Percentiles rank a stretch among this genome's conserved stretches.
Evolutionary conservation across 2,113 vertebrate species (phyloP).

Genomic region (Salvelinus namaycush): DNA sequence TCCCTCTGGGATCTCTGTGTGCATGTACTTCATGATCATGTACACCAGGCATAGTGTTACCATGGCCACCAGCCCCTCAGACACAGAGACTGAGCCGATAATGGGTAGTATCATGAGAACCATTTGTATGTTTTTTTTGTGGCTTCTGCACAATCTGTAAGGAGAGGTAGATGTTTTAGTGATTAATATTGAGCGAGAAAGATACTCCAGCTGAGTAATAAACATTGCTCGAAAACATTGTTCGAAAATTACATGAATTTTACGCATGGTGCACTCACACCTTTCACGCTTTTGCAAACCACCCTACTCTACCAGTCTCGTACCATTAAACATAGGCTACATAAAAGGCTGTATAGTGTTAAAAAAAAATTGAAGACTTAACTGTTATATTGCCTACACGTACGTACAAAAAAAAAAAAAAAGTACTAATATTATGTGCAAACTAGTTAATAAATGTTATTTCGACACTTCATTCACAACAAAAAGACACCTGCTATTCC

Average conservation of each 20-base stretch:
- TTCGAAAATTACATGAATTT: no score
- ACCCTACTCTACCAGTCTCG: neutral
- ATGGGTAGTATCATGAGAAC: constrained; percentile 67
- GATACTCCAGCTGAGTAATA: no score
- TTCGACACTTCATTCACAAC: neutral
- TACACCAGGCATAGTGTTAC: constrained; percentile 70
- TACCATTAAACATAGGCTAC: neutral
- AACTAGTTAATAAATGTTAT: neutral
- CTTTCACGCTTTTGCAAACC: neutral
- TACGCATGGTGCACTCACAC: neutral
- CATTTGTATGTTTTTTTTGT: constrained; percentile 57
- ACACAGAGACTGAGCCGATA: constrained; percentile 64
- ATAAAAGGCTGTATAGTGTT: no score
- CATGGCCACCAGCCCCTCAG: constrained; percentile 75
- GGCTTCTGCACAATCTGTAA: constrained; percentile 45
- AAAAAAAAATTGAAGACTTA: neutral
- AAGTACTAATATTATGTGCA: neutral
- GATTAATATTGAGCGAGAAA: neutral
- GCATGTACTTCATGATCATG: constrained; percentile 65
- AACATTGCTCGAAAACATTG: no score
- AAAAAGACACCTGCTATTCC: neutral
- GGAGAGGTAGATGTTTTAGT: constrained; percentile 44
- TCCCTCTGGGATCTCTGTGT: constrained; percentile 72
- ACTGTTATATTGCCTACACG: neutral
- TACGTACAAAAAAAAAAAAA: neutral